Conservation (phyloP, 2,797 vertebrate genomes). For the Sphenopsis melanotis region DNA sequence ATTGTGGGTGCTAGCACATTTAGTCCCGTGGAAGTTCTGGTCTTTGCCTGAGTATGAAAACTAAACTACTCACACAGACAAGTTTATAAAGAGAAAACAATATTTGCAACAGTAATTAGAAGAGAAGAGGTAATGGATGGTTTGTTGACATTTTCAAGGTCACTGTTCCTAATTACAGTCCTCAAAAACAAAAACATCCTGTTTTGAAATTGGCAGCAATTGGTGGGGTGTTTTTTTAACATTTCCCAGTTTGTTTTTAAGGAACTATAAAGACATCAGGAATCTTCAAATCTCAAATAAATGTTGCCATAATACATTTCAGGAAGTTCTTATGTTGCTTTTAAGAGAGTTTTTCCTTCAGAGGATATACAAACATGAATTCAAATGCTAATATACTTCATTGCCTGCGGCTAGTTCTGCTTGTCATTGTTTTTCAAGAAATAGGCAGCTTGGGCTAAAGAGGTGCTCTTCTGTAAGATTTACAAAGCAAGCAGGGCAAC, state of each 20-base stretch:
- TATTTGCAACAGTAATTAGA: slow-evolving; percentile 9
- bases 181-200: slow-evolving; percentile 51
- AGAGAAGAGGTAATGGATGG: neutral
- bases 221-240: neutral
- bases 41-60: neutral
- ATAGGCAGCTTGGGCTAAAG: neutral
- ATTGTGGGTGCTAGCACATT: neutral
- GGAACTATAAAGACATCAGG: neutral
- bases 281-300: neutral
- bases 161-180: slow-evolving; percentile 34
- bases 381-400: slow-evolving; percentile 32
- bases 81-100: neutral
- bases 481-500: neutral
- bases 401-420: slow-evolving; percentile 26
- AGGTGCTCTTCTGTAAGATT: neutral
- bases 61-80: neutral
- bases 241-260: slow-evolving; percentile 14
- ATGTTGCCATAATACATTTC: slow-evolving; percentile 2
- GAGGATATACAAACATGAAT: neutral
- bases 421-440: slow-evolving; percentile 24
- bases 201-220: slow-evolving; percentile 21
- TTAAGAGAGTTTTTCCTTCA: neutral
- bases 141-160: slow-evolving; percentile 37
- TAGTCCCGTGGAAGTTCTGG: neutral
- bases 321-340: slow-evolving; percentile 28